Evolutionary conservation across 2,888 invertebrate species (phyloP).

Genomic region (Drosophila mimica): DNA sequence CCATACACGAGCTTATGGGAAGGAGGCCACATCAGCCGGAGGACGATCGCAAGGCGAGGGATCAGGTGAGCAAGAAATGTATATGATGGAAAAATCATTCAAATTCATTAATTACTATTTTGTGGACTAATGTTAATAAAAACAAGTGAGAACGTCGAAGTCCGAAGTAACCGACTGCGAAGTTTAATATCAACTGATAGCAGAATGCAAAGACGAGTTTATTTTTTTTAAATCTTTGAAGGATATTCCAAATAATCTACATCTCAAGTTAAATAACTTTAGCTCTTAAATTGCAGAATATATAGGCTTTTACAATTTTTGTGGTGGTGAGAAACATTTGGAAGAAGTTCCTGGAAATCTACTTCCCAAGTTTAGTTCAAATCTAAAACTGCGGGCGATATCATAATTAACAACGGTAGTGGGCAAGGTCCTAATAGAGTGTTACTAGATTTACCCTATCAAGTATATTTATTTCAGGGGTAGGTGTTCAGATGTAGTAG

Average conservation of each 20-base stretch:
- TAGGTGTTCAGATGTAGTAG: not conserved
- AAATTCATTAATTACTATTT: not conserved
- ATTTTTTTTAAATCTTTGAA: not conserved
- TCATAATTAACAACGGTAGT: too few species aligned
- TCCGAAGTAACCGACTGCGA: not conserved
- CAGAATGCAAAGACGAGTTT: not conserved
- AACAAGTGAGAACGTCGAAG: not conserved
- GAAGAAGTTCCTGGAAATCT: too few species aligned
- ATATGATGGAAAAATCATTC: not conserved
- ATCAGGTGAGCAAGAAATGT: slow-evolving; percentile 87
- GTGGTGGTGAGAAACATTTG: too few species aligned
- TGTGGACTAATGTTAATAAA: not conserved
- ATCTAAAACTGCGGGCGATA: too few species aligned
- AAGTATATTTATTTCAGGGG: too few species aligned
- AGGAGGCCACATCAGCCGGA: slow-evolving; percentile 91
- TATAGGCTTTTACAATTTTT: not conserved
- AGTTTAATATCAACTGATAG: not conserved
- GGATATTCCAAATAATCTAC: not conserved
- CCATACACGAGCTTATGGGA: slow-evolving; percentile 96
- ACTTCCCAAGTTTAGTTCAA: too few species aligned
- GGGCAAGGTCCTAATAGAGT: too few species aligned
- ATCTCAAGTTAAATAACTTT: not conserved
- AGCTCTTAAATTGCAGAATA: not conserved
- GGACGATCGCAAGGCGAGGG: slow-evolving; percentile 93
- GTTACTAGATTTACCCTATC: too few species aligned